A percentile compares a stretch with the other conserved stretches of the same genome.
phyloP scores from a whole-genome alignment of 2,888 invertebrate species.

The Rotaria magnacalcarata region DNA sequence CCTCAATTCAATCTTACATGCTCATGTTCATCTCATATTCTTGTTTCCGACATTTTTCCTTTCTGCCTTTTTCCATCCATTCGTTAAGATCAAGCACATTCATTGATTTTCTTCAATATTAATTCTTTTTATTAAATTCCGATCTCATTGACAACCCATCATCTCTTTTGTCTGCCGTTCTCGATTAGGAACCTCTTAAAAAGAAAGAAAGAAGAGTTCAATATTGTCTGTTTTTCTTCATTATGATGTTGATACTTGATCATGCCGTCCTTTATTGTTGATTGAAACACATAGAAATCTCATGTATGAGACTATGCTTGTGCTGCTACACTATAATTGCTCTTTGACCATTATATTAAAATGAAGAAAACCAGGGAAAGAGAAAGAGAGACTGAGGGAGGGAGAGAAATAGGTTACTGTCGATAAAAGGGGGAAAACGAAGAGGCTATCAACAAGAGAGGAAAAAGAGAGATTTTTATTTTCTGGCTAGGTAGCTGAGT shows the following conservation, averaged over 20 bases:
- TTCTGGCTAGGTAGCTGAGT: neutral
- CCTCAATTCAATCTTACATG: no score
- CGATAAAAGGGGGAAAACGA: neutral
- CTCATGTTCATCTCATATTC: no score
- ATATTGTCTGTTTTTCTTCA: neutral
- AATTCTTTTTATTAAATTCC: neutral
- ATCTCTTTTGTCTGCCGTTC: neutral
- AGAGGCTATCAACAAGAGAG: neutral
- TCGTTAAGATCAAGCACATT: no score
- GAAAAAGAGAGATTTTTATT: neutral
- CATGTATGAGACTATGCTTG: neutral
- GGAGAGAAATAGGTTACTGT: neutral
- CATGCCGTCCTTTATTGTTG: neutral
- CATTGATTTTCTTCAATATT: neutral
- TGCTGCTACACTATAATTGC: neutral
- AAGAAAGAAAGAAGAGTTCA: neutral
- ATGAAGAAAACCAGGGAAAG: neutral
- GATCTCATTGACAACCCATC: neutral
- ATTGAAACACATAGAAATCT: neutral
- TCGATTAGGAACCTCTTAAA: neutral
- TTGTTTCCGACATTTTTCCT: no score
- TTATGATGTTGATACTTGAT: neutral
- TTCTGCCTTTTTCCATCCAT: no score
- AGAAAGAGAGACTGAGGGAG: neutral
- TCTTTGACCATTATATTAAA: neutral